These are phyloP conservation scores for Oasisia sp. DNA, from an alignment of 2,888 invertebrate species.

Conservation along the genomic window DNA sequence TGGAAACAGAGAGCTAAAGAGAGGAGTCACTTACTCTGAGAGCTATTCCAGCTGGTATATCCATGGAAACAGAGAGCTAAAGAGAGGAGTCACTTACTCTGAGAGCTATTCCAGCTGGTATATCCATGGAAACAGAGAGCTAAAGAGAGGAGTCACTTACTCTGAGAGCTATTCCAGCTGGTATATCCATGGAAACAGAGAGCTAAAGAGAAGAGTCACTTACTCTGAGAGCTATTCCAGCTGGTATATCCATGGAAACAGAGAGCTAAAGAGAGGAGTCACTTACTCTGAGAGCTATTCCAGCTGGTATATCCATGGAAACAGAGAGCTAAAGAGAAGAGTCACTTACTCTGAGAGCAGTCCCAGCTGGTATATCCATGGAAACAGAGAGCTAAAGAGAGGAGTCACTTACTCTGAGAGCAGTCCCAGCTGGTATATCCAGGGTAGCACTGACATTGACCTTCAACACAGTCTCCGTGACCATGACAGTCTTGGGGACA, in stretches of 20 bases:
- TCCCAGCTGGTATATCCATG: no score
- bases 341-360: no score
- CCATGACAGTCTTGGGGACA: conserved; percentile 97
- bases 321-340: no score
- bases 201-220: not conserved
- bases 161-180: not conserved
- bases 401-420: conserved; percentile 83
- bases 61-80: not conserved
- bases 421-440: conserved; percentile 97
- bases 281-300: no score
- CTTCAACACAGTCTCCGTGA: conserved; percentile 91
- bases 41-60: not conserved
- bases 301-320: no score
- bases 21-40: not conserved
- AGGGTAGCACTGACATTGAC: conserved; percentile 94
- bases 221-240: not conserved
- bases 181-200: not conserved
- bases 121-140: conserved; percentile 1
- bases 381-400: conserved; percentile 13
- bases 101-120: not conserved
- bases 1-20: not conserved
- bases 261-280: not conserved
- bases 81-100: not conserved
- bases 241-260: no score
- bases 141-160: not conserved